phyloP scores from a whole-genome alignment of 1,140 invertebrate genomes.

The Riptortus pedestris region DNA sequence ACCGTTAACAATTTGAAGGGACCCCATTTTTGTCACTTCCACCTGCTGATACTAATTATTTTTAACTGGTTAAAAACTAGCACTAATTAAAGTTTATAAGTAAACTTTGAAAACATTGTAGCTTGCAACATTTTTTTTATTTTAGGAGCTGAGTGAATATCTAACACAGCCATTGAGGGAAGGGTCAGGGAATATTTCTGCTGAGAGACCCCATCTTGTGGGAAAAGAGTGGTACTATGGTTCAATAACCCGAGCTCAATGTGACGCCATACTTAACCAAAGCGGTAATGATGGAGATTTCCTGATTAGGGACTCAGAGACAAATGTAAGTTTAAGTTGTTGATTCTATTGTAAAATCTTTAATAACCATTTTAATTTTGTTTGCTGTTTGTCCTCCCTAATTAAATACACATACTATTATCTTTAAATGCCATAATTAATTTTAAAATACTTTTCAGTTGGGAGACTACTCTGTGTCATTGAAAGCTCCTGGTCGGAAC shows the following conservation, averaged over 20 bases:
- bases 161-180: constrained; percentile 56
- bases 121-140: background rate
- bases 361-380: background rate
- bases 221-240: constrained; percentile 95
- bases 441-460: constrained; percentile 60
- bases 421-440: constrained; percentile 9
- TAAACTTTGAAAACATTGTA: too few relatives aligned
- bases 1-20: too few relatives aligned
- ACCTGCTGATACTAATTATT: too few relatives aligned
- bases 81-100: too few relatives aligned
- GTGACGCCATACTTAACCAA: constrained; percentile 86
- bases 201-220: constrained; percentile 56
- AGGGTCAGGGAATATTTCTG: constrained; percentile 34
- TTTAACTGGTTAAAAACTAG: too few relatives aligned
- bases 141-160: constrained; percentile 71
- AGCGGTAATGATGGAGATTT: constrained; percentile 95
- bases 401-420: background rate
- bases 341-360: constrained; percentile 11
- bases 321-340: constrained; percentile 67
- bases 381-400: too few relatives aligned
- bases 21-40: too few relatives aligned
- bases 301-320: constrained; percentile 95
- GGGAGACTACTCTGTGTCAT: constrained; percentile 95
- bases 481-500: constrained; percentile 94
- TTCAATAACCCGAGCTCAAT: constrained; percentile 83